Conservation (phyloP, 2,797 vertebrate genomes). For the Periparus ater region DNA sequence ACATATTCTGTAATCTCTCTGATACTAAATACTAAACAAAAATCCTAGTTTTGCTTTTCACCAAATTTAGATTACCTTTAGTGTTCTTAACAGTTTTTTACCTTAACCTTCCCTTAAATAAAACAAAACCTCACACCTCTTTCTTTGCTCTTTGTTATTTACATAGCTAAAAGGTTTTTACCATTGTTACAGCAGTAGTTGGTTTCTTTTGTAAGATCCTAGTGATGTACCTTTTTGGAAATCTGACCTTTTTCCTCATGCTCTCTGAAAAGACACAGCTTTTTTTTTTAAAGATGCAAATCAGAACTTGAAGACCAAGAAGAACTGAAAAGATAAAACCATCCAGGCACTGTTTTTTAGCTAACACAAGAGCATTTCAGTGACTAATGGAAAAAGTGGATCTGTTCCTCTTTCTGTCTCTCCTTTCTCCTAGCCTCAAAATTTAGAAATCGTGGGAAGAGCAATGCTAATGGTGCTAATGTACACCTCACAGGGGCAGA, state of each 20-base stretch:
- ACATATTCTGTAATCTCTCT: neutral
- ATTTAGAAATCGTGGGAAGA: neutral
- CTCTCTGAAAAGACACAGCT: neutral
- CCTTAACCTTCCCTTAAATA: neutral
- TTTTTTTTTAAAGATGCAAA: neutral
- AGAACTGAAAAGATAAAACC: neutral
- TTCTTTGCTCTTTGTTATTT: neutral
- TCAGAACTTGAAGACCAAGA: neutral
- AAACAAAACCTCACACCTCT: neutral
- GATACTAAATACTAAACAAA: neutral
- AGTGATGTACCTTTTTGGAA: neutral
- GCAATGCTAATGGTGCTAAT: neutral
- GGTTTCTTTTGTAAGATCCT: neutral
- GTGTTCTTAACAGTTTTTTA: neutral
- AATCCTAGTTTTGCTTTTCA: neutral
- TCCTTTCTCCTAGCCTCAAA: neutral
- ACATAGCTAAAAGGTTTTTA: neutral
- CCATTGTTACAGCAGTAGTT: neutral
- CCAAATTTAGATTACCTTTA: neutral
- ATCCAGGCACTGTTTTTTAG: neutral
- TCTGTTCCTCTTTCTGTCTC: neutral
- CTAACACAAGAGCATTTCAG: neutral
- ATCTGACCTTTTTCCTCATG: neutral
- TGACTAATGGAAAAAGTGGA: neutral
- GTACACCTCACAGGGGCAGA: accelerated